phyloP scores from a whole-genome alignment of 2,888 invertebrate species.

The Hemithea aestivaria region DNA sequence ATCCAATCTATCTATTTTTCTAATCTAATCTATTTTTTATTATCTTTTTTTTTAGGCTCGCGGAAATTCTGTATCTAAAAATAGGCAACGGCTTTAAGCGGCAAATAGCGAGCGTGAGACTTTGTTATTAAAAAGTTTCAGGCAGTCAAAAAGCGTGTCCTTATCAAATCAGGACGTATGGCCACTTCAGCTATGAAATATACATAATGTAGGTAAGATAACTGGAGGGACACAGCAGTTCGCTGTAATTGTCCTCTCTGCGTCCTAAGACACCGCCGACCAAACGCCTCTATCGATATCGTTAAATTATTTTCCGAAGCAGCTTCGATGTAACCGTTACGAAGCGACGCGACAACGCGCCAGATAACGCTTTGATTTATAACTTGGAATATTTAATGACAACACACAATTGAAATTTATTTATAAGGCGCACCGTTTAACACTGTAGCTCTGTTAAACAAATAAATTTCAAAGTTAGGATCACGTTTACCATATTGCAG shows the following conservation, averaged over 20 bases:
- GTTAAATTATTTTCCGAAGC: constrained; percentile 65
- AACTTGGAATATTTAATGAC: constrained; percentile 71
- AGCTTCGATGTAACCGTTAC: constrained; percentile 63
- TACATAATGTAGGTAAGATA: constrained; percentile 1
- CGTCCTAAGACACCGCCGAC: constrained; percentile 17
- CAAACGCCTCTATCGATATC: constrained; percentile 59
- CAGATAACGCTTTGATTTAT: constrained; percentile 76
- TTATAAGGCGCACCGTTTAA: constrained; percentile 67
- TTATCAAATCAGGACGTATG: no score
- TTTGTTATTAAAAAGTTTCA: no score
- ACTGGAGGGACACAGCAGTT: constrained; percentile 6
- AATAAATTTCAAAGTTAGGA: constrained; percentile 67
- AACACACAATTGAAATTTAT: constrained; percentile 75
- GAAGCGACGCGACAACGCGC: constrained; percentile 48
- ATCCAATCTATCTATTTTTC: no score
- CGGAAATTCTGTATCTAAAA: no score
- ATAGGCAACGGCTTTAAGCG: no score
- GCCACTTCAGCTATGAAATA: no score
- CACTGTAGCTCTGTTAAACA: constrained; percentile 41
- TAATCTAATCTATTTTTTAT: no score
- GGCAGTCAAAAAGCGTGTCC: no score
- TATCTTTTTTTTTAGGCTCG: no score
- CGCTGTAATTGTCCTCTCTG: constrained; percentile 23
- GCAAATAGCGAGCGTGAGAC: no score
- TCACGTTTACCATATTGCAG: constrained; percentile 61